Evolutionary conservation across 2,888 invertebrate species (phyloP).

Genomic region (Dione juno): DNA sequence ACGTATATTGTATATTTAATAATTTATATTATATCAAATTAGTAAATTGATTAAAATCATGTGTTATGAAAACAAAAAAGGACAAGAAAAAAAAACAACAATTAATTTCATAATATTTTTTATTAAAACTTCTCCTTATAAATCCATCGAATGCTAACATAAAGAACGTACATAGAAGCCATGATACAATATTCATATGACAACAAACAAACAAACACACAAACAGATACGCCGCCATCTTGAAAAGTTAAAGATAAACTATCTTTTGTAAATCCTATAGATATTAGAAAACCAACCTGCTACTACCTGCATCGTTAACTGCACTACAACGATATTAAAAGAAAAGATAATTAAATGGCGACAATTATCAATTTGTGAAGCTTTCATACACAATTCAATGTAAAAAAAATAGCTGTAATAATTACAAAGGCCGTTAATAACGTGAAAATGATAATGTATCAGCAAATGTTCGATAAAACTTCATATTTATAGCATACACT

Average conservation of each 20-base stretch:
- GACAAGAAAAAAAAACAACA: slow-evolving; percentile 56
- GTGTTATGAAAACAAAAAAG: too few relatives aligned
- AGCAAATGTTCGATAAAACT: slow-evolving; percentile 59
- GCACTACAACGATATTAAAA: background rate
- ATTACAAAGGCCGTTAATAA: slow-evolving; percentile 54
- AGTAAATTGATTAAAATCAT: too few relatives aligned
- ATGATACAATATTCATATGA: slow-evolving; percentile 60
- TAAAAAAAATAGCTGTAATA: slow-evolving; percentile 48
- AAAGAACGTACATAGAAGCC: slow-evolving; percentile 79
- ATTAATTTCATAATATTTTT: slow-evolving; percentile 77
- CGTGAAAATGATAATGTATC: slow-evolving; percentile 51
- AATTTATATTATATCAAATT: too few relatives aligned
- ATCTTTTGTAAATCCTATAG: background rate
- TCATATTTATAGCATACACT: background rate
- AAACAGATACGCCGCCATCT: slow-evolving; percentile 53
- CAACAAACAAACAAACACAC: slow-evolving; percentile 52
- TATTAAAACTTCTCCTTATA: slow-evolving; percentile 82
- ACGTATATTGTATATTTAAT: too few relatives aligned
- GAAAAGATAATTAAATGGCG: slow-evolving; percentile 40
- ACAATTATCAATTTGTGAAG: slow-evolving; percentile 39
- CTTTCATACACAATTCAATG: slow-evolving; percentile 48
- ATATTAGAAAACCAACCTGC: background rate
- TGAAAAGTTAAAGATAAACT: slow-evolving; percentile 32
- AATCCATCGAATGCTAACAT: slow-evolving; percentile 82
- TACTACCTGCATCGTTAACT: background rate